A percentile compares a stretch with the other conserved stretches of the same genome.
Conservation (phyloP, 2,888 invertebrate genomes). For the Tenthredo scrophulariae region DNA sequence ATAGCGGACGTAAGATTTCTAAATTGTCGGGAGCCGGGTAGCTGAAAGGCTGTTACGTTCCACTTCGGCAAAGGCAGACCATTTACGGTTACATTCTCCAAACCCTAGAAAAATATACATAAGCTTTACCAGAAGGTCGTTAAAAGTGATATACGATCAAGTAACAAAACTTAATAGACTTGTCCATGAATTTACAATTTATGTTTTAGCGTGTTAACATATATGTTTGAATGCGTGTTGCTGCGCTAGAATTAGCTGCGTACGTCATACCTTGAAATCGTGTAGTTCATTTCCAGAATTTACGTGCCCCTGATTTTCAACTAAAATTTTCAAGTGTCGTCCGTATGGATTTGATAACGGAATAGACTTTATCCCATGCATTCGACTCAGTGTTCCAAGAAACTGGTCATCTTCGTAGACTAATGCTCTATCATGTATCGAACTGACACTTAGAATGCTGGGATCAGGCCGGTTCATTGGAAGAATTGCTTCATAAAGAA, state of each 20-base stretch:
- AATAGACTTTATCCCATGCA: slow-evolving; percentile 60
- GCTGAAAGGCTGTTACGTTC: slow-evolving; percentile 65
- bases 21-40: slow-evolving; percentile 59
- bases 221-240: not conserved
- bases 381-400: slow-evolving; percentile 67
- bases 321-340: slow-evolving; percentile 76
- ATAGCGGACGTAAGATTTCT: slow-evolving; percentile 36
- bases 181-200: not conserved
- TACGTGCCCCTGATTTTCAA: slow-evolving; percentile 91
- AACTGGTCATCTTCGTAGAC: slow-evolving; percentile 78
- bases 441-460: slow-evolving; percentile 74
- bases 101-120: slow-evolving; percentile 60
- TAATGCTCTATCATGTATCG: slow-evolving; percentile 80
- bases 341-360: slow-evolving; percentile 59
- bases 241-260: not conserved
- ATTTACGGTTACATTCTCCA: slow-evolving; percentile 61
- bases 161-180: not conserved
- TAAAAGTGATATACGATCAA: not conserved
- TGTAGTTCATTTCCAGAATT: slow-evolving; percentile 82
- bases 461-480: slow-evolving; percentile 68
- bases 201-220: not conserved
- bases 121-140: not conserved
- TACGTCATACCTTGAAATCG: slow-evolving; percentile 74
- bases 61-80: slow-evolving; percentile 58
- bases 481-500: slow-evolving; percentile 78